Base-by-base conservation (phyloP, 1,140 invertebrate genomes). In the Drosophila guanche region DNA sequence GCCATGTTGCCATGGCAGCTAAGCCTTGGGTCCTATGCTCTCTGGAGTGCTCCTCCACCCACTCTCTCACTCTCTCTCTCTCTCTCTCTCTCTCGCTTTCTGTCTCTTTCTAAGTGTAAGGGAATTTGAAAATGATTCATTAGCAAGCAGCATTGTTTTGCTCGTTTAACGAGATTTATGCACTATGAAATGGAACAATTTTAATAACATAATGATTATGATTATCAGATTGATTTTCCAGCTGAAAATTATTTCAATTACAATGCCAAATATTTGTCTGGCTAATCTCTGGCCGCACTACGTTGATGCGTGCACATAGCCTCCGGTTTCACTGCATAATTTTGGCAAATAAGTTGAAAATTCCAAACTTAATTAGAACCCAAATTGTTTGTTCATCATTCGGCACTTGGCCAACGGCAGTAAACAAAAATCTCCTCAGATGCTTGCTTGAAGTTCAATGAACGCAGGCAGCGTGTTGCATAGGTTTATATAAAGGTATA, bases 311-410 rank as follows among this genome's bases (percentile, higher is more conserved):
- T 20, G 10, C 33, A 37, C 10, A 4, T 48, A 4, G 51, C 66
- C 51, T 16, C 37, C 5, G 66, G 51, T 10, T 10, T 27, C 33
- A n/a, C 41, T 22, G 53, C 29, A 55, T 52, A 71, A 33, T 70
- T 29, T 67, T 58, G 29, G 33, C 33, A 37, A 37, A 37, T 51
- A 71, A 59, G 67, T 10, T 12, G 10, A 37, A 37, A 70, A 70
- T 70, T 70, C 55, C 50, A 37, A 40, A 70, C 67, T 71, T 70
- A 70, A 70, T 70, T 70, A 70, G 57, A 45, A 33, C 2, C 46
- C n/a, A 72, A 72, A 72, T 60, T 71, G 67, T 72, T 72, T 71
- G 67, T 61, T 72, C 68, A 60, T 70, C 68, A 54, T 68, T 47
- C 66, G 65, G 50, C 8, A 8, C 25, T 3, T 51, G 27, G 66